phyloP scores from a whole-genome alignment of 2,113 vertebrate species.

The Camelus dromedarius region DNA sequence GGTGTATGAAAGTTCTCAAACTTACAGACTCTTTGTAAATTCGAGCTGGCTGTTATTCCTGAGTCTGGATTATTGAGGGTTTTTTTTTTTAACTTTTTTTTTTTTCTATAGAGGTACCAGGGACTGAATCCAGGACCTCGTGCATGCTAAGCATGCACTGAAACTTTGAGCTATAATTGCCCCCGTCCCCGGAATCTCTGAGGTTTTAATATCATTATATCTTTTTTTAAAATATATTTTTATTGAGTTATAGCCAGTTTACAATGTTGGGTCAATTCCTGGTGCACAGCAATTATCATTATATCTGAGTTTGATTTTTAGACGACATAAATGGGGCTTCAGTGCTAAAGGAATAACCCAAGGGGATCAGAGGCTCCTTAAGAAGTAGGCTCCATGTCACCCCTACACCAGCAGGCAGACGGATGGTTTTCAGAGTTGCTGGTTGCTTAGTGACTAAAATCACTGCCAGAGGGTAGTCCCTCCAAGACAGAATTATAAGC shows the following conservation, averaged over 20 bases:
- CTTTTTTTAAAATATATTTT: neutral
- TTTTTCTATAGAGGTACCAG: too few relatives aligned
- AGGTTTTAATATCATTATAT: neutral
- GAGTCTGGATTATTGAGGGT: neutral
- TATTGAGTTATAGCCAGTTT: too few relatives aligned
- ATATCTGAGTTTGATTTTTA: conserved; percentile 14
- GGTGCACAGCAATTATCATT: neutral
- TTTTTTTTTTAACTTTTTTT: too few relatives aligned
- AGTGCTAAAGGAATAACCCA: neutral
- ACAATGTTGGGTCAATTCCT: too few relatives aligned
- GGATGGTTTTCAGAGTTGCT: neutral
- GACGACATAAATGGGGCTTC: neutral
- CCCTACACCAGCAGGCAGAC: neutral
- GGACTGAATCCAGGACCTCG: too few relatives aligned
- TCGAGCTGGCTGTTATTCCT: conserved; percentile 3
- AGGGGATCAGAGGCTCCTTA: neutral
- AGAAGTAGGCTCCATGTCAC: neutral
- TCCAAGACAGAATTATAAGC: neutral
- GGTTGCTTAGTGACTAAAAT: neutral
- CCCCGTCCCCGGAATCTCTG: too few relatives aligned
- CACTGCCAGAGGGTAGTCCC: neutral
- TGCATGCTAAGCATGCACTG: too few relatives aligned
- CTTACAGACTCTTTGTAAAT: neutral
- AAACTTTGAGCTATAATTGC: too few relatives aligned
- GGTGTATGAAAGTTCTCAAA: neutral